Conservation (phyloP, 2,888 invertebrate species). For the Polyommatus icarus region DNA sequence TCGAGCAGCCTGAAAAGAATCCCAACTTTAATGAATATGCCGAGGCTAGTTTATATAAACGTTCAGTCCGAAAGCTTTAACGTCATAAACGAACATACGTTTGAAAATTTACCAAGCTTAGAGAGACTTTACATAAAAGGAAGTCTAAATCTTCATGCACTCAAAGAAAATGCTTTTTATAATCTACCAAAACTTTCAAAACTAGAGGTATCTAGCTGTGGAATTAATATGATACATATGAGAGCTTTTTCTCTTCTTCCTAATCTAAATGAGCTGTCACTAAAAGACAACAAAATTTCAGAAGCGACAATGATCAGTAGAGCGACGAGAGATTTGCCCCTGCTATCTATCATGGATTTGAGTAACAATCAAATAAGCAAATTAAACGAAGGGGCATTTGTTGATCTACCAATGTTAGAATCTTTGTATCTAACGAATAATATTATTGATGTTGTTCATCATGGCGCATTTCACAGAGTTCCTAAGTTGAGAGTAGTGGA, state of each 20-base stretch:
- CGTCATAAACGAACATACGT: slow-evolving; percentile 84
- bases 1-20: slow-evolving; percentile 87
- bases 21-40: slow-evolving; percentile 86
- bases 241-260: slow-evolving; percentile 87
- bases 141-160: slow-evolving; percentile 82
- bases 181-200: slow-evolving; percentile 84
- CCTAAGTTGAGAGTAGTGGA: slow-evolving; percentile 86
- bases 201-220: slow-evolving; percentile 88
- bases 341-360: slow-evolving; percentile 84
- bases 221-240: slow-evolving; percentile 88
- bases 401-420: slow-evolving; percentile 86
- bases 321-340: slow-evolving; percentile 87
- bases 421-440: slow-evolving; percentile 86
- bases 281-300: slow-evolving; percentile 86
- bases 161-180: slow-evolving; percentile 88
- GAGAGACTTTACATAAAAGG: slow-evolving; percentile 88
- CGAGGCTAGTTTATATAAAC: slow-evolving; percentile 86
- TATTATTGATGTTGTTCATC: slow-evolving; percentile 86
- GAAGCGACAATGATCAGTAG: slow-evolving; percentile 92
- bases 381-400: slow-evolving; percentile 88
- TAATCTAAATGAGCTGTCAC: slow-evolving; percentile 84
- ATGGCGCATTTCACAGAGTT: slow-evolving; percentile 90
- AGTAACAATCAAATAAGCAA: slow-evolving; percentile 86
- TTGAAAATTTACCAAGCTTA: slow-evolving; percentile 85
- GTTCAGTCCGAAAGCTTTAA: slow-evolving; percentile 84